Conservation (phyloP, 2,888 invertebrate species). For the Pheosia gnoma region DNA sequence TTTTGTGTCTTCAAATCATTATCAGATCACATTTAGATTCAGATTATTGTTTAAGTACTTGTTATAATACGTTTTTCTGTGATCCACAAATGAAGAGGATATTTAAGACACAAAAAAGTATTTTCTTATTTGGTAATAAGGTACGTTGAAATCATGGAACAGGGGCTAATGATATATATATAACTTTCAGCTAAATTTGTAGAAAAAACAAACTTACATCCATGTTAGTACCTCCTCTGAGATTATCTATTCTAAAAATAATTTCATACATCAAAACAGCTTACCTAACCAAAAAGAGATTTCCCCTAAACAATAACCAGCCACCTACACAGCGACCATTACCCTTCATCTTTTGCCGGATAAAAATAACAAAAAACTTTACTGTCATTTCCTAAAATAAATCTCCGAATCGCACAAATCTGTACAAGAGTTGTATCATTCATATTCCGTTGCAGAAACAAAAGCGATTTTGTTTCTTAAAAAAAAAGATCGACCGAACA, state of each 20-base stretch:
- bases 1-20: neutral
- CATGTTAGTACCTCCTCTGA: too few species aligned
- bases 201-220: too few species aligned
- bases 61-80: neutral
- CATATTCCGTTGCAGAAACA: slow-evolving; percentile 29
- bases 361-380: slow-evolving; percentile 13
- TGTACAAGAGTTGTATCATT: slow-evolving; percentile 20
- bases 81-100: neutral
- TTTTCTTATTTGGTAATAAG: too few species aligned
- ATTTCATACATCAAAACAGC: neutral
- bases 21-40: slow-evolving; percentile 6
- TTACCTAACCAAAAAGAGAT: slow-evolving; percentile 1
- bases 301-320: slow-evolving; percentile 9
- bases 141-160: too few species aligned
- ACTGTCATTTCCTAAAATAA: slow-evolving; percentile 7
- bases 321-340: slow-evolving; percentile 22
- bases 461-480: slow-evolving; percentile 48
- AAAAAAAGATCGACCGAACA: slow-evolving; percentile 54
- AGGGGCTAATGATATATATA: too few species aligned
- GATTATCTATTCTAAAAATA: too few species aligned
- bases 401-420: slow-evolving; percentile 8
- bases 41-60: slow-evolving; percentile 5
- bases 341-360: slow-evolving; percentile 26
- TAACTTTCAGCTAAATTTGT: too few species aligned
- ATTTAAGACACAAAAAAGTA: neutral